phyloP scores from a whole-genome alignment of 2,797 vertebrate species.

The Calcarius lapponicus region DNA sequence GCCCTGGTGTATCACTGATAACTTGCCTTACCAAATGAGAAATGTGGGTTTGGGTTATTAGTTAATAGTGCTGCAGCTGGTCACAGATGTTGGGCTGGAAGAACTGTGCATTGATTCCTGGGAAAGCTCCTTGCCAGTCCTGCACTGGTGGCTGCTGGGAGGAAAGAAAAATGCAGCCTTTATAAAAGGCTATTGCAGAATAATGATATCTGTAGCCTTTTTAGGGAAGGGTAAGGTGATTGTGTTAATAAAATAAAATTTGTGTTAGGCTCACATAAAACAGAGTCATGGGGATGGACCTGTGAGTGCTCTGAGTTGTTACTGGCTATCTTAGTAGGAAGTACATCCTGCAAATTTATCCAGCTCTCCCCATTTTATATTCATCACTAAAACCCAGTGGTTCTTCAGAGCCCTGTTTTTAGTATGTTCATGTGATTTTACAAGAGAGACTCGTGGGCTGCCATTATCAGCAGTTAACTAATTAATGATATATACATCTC shows the following conservation, averaged over 20 bases:
- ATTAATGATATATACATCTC: conserved; percentile 55
- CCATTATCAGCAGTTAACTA: conserved; percentile 59
- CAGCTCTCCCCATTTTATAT: neutral
- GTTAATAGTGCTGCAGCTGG: conserved; percentile 49
- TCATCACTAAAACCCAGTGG: neutral
- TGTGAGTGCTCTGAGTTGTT: neutral
- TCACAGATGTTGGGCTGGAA: conserved; percentile 54
- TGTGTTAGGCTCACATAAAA: neutral
- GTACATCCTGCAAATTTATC: neutral
- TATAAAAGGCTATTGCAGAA: neutral
- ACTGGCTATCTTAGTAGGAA: neutral
- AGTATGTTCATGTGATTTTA: neutral
- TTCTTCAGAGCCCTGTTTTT: neutral
- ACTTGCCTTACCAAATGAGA: conserved; percentile 63
- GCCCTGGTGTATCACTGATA: conserved; percentile 31
- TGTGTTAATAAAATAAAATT: neutral
- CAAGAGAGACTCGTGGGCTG: neutral
- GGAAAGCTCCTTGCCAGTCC: conserved; percentile 38
- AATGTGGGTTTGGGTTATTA: conserved; percentile 36
- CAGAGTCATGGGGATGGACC: neutral
- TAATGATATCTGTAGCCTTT: neutral
- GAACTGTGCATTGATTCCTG: conserved; percentile 17
- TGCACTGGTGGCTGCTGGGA: neutral
- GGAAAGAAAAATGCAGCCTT: conserved; percentile 1
- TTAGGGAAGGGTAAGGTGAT: neutral